Base-by-base conservation (phyloP, 1,140 invertebrate species). In the Medauroidea extradentata region DNA sequence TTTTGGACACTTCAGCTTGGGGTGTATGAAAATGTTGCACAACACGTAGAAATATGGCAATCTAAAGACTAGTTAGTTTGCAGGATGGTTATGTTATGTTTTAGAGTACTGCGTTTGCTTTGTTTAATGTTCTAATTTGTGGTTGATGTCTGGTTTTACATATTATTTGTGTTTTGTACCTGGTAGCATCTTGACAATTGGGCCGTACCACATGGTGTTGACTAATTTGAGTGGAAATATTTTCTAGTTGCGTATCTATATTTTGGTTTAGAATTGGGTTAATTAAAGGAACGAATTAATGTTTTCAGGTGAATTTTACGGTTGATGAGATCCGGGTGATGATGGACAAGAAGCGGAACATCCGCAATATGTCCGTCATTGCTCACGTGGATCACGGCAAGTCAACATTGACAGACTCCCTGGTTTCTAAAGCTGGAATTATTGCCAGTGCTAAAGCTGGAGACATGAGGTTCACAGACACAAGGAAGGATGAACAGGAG, bases 341-440 rank as follows among this genome's bases (percentile, higher is more conserved):
- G 88, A 99, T 99, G 97, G 96, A 99, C 90, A 95, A 95, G 76
- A 99, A 99, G 84, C 84, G 83, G 80, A 99, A 99, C 74, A 99
- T 99, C 79, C 88, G 98, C 76, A 99, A 99, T 82, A 99, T 99
- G 97, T 99, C 97, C 75, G 98, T 99, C 78, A 99, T 99, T 79
- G 98, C 98, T 69, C 98, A 99, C 80, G 98, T 99, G 61, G 98
- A 99, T 85, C 98, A 99, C 78, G 98, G 98, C 74, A 99, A 99
- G 79, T 99, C 97, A 66, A 99, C 98, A 50, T 77, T 99, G 75
- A 99, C 98, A 44, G 98, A 99, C 81, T 99, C 98, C 52, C 84
- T 99, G 68, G 96, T 99, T 46, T 97, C 96, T 55, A 99, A 99
- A 80, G 98, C 97, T 72, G 98, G 98, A 83, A 99, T 99, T 75